A percentile compares a stretch with the other conserved stretches of the same genome.
Conservation (phyloP, 2,888 invertebrate species). For the Aradus depressus region DNA sequence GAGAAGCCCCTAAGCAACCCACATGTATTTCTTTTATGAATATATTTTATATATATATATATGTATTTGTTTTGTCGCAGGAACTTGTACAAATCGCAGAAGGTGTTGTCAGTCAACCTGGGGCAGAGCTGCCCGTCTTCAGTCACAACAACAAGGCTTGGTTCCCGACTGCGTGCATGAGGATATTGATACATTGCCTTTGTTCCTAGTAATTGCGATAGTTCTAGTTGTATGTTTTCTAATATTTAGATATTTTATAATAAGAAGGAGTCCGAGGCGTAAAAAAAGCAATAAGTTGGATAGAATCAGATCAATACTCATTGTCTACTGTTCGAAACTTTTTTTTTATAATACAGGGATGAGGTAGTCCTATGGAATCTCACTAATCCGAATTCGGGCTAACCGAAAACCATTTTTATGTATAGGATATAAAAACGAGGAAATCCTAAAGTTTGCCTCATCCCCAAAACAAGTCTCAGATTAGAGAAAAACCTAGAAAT, state of each 20-base stretch:
- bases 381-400: too few relatives aligned
- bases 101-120: constrained; percentile 47
- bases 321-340: too few relatives aligned
- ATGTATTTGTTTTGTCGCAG: constrained; percentile 37
- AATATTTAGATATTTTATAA: constrained; percentile 26
- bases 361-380: too few relatives aligned
- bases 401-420: too few relatives aligned
- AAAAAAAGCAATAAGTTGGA: constrained; percentile 33
- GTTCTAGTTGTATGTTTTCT: constrained; percentile 23
- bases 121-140: constrained; percentile 31
- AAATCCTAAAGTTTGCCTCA: too few relatives aligned
- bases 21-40: too few relatives aligned
- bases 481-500: too few relatives aligned
- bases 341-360: too few relatives aligned
- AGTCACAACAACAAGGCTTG: constrained; percentile 28
- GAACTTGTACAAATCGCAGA: constrained; percentile 65
- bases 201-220: constrained; percentile 23
- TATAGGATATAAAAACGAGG: too few relatives aligned
- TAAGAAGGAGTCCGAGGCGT: constrained; percentile 36
- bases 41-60: too few relatives aligned
- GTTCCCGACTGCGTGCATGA: constrained; percentile 26
- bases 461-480: too few relatives aligned
- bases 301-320: constrained; percentile 28
- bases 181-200: constrained; percentile 25
- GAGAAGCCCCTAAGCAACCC: too few relatives aligned